Evolutionary conservation across 1,140 invertebrate genomes (phyloP).

Genomic region (Nephila pilipes): DNA sequence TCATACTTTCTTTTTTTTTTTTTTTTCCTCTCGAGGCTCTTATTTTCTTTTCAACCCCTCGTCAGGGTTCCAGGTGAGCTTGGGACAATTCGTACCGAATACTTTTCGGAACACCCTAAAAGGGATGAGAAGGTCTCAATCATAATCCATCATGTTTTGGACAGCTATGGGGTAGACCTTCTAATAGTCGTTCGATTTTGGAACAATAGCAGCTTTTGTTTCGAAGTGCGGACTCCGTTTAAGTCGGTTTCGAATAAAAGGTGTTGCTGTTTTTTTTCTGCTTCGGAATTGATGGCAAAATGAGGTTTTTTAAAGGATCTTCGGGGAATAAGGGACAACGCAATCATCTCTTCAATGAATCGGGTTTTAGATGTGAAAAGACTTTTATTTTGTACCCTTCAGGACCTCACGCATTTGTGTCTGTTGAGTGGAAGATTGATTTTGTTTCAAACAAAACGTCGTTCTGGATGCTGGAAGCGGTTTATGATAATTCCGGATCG

Average conservation of each 20-base stretch:
- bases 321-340: background rate
- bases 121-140: constrained; percentile 50
- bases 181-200: constrained; percentile 63
- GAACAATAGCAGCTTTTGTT: constrained; percentile 70
- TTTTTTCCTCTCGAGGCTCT: no score
- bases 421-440: background rate
- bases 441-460: no score
- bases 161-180: constrained; percentile 67
- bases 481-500: no score
- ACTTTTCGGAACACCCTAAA: background rate
- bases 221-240: constrained; percentile 39
- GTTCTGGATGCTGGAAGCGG: no score
- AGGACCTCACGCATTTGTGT: background rate
- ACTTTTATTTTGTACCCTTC: background rate
- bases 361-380: background rate
- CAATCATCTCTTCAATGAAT: background rate
- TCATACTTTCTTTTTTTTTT: no score
- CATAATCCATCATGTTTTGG: constrained; percentile 66
- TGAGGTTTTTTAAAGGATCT: background rate
- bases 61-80: background rate
- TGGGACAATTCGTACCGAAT: background rate
- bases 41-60: no score
- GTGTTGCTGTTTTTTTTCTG: background rate
- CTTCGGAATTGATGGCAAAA: background rate
- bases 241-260: background rate